Evolutionary conservation across 1,140 invertebrate species (phyloP), one percentile per base, ranked within the genome.

Genomic region (Nasonia giraulti): DNA sequence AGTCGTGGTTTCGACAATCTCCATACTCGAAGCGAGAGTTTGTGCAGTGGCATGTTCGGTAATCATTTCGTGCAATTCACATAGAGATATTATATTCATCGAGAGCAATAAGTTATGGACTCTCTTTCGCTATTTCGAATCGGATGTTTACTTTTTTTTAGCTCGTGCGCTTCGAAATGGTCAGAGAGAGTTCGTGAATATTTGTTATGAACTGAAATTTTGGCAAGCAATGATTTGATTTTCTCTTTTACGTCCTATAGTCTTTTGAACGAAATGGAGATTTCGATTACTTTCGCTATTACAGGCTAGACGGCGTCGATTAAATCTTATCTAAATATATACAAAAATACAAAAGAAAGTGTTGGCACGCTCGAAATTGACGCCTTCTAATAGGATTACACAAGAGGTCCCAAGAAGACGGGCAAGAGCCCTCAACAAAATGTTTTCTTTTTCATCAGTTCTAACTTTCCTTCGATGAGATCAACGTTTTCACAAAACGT

Each of bases 301-400:
- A 62, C 20, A 68, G n/a, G n/a, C 55, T 69, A 83, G 17, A 75
- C 37, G n/a, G 7, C 44, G 14, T 23, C 82, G 37, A 68, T 68
- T 23, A 44, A 33, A 44, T 23, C 82, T 83, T 71, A 71, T 71
- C 75, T 83, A 80, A 76, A 14, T 91, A 90, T 91, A 76, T 92
- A 92, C 90, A 92, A 92, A 91, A 91, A 89, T 92, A 92, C 88
- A 90, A 91, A 91, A 90, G 85, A 85, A 75, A 84, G 33, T n/a
- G 88, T 91, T 91, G 90, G 91, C 90, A 91, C 90, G 87, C 86
- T 88, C 86, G 89, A 89, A 87, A 89, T 80, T 88, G 79, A 87
- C 75, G 86, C 82, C 86, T 82, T 86, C 37, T 14, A 50, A 73
- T 14, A 73, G 44, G 37, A 31, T 50, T 40, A 81, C 33, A 80